Base-by-base conservation (phyloP, 30 jellyfish, hydroid and myxozoan genomes). In the Mastigias papua region DNA sequence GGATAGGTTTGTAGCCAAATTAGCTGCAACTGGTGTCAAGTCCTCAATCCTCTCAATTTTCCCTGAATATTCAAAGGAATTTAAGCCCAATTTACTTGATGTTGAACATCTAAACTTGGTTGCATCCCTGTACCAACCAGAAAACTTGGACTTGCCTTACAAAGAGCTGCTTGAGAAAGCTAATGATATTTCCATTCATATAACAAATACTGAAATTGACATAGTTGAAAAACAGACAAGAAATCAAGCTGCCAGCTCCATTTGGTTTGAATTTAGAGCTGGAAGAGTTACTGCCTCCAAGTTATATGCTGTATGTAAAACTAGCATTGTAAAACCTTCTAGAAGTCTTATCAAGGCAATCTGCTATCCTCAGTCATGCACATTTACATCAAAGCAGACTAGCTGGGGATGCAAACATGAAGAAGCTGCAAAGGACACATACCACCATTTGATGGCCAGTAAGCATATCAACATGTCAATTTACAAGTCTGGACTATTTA, bases 231-330 rank as follows among this genome's bases (percentile, higher is more conserved):
- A 79, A 35, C 71, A 28, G 61, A 79, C 89, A 60, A 61, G 64
- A 62, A 51, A 60, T 34, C 89, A 79, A 35, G 76, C 87, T 31
- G 49, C 69, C 10, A 15, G 32, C 33, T n/a, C 69, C 22, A 26
- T 21, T 21, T 48, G 74, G 76, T 76, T 76, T 51, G n/a, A 42
- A 19, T 50, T 76, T 48, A 29, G 87, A 19, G 87, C 87, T 20
- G 87, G 76, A 33, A 51, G 87, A 32, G 33, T 76, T 31, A 76
- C 87, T 76, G 86, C 86, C 21, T 74, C 31, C 64, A 77, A 77
- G 32, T 49, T 79, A 29, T 49, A 79, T 26, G 32, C 80, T 79
- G 80, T 49, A 32, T 35, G 33, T 57, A 23, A 70, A 17, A 79
- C 89, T 26, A 63, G 42, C 27, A 30, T 37, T 49, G 29, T 35